Conservation (phyloP, 2,113 vertebrate genomes). For the Melanotaenia duboulayi region DNA sequence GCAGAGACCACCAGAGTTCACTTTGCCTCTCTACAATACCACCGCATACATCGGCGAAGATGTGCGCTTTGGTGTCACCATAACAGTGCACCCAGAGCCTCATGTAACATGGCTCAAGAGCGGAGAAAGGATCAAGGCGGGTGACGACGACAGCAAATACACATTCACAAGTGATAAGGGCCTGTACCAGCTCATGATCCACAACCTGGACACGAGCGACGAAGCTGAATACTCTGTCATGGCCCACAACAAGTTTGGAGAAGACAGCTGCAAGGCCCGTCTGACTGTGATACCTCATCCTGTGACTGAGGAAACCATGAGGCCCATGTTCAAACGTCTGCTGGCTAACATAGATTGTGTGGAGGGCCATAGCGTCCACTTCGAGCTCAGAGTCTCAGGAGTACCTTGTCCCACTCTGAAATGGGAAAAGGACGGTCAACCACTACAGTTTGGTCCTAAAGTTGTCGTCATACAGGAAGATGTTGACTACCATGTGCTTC, state of each 20-base stretch:
- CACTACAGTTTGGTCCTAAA: slow-evolving; percentile 89
- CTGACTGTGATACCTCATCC: slow-evolving; percentile 91
- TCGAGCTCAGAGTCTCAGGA: slow-evolving; percentile 95
- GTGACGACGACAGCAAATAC: slow-evolving; percentile 91
- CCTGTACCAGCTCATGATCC: slow-evolving; percentile 94
- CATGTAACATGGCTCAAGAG: slow-evolving; percentile 95
- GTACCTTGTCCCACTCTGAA: slow-evolving; percentile 86
- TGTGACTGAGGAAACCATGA: slow-evolving; percentile 89
- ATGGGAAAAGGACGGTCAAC: slow-evolving; percentile 95
- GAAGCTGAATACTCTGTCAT: slow-evolving; percentile 94
- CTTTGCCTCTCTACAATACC: slow-evolving; percentile 93
- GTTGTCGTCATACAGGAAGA: slow-evolving; percentile 92
- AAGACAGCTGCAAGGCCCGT: slow-evolving; percentile 95
- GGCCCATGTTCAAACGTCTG: slow-evolving; percentile 97
- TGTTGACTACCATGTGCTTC: slow-evolving; percentile 90
- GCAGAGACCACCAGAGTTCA: slow-evolving; percentile 96
- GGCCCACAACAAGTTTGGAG: slow-evolving; percentile 95
- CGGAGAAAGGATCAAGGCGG: slow-evolving; percentile 93
- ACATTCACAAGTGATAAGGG: slow-evolving; percentile 96
- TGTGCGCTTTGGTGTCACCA: slow-evolving; percentile 96
- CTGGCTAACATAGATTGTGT: slow-evolving; percentile 93
- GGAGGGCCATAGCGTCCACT: slow-evolving; percentile 91
- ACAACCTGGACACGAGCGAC: slow-evolving; percentile 88
- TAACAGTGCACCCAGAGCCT: slow-evolving; percentile 97
- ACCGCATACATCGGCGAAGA: slow-evolving; percentile 93